Base-by-base conservation (phyloP, 1,140 invertebrate species). In the Drosophila chauvacae region DNA sequence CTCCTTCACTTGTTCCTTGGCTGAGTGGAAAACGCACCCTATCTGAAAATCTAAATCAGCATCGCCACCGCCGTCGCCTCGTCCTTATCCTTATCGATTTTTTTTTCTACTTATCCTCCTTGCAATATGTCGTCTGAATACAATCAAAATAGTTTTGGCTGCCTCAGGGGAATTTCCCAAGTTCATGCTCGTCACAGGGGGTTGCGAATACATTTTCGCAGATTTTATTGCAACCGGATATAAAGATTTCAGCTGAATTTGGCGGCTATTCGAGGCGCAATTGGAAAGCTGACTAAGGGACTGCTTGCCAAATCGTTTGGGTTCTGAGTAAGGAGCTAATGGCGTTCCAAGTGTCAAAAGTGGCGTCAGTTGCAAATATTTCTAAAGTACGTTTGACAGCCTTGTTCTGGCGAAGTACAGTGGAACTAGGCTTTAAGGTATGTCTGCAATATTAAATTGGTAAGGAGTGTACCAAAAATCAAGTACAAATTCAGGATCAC, bases 201-300 rank as follows among this genome's bases (percentile, higher is more conserved):
- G 84, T 87, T 83, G 83, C 75, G 63, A 84, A 84, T 60, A 76
- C 35, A 71, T 70, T 70, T 47, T 68, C n/a, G 44, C 55, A 50
- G 53, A 66, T 80, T 87, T 86, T 77, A 88, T 80, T 70, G 80
- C 80, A 80, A 80, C 66, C 84, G 83, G 53, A 71, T 59, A 39
- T 20, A 44, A 33, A 71, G 35, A 59, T 72, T 47, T 50, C 42
- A 50, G 13, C 33, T n/a, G 30, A 72, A 59, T 76, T 76, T 72
- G 30, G 23, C 28, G n/a, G 51, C 69, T 35, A 58, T 58, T 11
- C 28, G 42, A 48, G 60, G 28, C 60, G 33, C 14, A 37, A 35
- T 30, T 26, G 33, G 18, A 41, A 56, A 41, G 45, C 53, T 58
- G 73, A 76, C 53, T 30, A 28, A 65, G 39, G n/a, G 33, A 23